phyloP scores from a whole-genome alignment of 2,888 invertebrate species.

The Cantharis rustica region DNA sequence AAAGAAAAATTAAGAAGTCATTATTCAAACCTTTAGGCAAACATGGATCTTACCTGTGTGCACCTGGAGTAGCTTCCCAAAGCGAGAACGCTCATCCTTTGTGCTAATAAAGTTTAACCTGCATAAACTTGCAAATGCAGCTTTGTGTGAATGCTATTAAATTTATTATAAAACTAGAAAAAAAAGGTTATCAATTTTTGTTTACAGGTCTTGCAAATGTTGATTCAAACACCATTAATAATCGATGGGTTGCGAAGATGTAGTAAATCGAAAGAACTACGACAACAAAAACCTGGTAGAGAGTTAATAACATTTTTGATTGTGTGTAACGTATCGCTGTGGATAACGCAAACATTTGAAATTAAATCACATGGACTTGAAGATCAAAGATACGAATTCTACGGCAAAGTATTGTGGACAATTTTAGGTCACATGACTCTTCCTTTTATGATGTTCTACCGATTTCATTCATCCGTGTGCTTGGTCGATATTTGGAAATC shows the following conservation, averaged over 20 bases:
- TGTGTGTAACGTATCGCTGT: constrained; percentile 76
- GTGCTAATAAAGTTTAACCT: background rate
- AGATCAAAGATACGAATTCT: constrained; percentile 66
- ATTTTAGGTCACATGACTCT: constrained; percentile 74
- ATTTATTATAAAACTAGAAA: background rate
- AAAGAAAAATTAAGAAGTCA: background rate
- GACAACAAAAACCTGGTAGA: constrained; percentile 72
- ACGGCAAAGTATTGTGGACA: constrained; percentile 73
- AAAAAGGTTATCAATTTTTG: background rate
- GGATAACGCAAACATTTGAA: constrained; percentile 76
- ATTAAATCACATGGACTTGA: constrained; percentile 61
- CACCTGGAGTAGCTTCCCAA: background rate
- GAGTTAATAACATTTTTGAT: constrained; percentile 78
- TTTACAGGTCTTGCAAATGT: constrained; percentile 69
- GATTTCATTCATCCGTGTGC: constrained; percentile 80
- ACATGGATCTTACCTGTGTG: background rate
- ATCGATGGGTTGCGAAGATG: constrained; percentile 77
- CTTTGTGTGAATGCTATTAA: background rate
- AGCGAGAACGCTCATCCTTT: background rate
- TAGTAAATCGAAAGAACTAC: constrained; percentile 66
- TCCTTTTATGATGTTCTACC: constrained; percentile 77
- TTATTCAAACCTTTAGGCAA: background rate
- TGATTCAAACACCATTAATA: constrained; percentile 75
- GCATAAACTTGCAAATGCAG: background rate
- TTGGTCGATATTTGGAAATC: constrained; percentile 79